Evolutionary conservation across 2,888 invertebrate genomes (phyloP).

Genomic region (Kryphioiulus occultus): DNA sequence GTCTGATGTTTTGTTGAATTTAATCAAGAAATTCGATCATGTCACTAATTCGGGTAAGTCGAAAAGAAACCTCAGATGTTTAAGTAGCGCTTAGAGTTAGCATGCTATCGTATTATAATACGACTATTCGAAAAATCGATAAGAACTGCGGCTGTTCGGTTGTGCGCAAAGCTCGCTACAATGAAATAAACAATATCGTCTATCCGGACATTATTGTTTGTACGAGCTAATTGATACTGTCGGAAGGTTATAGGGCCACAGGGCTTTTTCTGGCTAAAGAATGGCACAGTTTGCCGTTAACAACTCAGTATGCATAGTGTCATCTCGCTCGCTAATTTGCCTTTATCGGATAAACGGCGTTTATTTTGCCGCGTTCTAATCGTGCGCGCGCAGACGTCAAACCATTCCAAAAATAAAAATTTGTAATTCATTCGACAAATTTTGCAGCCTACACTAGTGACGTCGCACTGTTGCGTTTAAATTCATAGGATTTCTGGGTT

Average conservation of each 20-base stretch:
- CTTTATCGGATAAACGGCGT: background rate
- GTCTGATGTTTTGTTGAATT: conserved; percentile 49
- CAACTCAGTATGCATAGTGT: background rate
- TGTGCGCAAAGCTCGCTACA: background rate
- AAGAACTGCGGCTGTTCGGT: background rate
- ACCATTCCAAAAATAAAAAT: background rate
- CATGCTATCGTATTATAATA: background rate
- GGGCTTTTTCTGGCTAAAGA: background rate
- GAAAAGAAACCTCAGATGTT: background rate
- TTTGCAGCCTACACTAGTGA: background rate
- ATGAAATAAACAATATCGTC: conserved; percentile 35
- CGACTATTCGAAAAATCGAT: background rate
- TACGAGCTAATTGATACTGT: background rate
- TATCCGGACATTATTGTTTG: background rate
- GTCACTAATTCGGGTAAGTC: conserved; percentile 50
- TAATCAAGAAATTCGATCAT: conserved; percentile 51
- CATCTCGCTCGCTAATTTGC: background rate
- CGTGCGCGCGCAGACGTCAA: background rate
- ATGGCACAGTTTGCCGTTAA: background rate
- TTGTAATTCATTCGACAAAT: background rate
- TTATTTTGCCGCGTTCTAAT: background rate
- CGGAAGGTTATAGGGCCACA: background rate
- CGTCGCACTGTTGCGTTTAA: background rate
- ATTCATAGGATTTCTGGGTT: background rate
- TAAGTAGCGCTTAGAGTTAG: background rate